Conservation (phyloP, 2,888 invertebrate species). For the Spilosoma lubricipeda region DNA sequence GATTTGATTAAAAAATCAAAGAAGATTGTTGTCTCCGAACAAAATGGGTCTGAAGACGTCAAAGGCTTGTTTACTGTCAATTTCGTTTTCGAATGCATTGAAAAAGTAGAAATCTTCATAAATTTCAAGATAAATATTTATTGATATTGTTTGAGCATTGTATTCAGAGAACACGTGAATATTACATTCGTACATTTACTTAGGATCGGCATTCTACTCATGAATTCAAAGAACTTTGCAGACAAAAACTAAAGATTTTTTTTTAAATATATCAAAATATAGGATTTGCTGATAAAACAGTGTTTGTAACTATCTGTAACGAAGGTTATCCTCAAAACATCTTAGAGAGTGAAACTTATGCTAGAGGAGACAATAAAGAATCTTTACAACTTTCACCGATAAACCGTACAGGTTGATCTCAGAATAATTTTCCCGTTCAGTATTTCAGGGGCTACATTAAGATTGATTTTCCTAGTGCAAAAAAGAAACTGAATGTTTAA, state of each 20-base stretch:
- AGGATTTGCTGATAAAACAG: no score
- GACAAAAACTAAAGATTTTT: not conserved
- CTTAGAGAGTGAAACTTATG: no score
- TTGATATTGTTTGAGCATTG: constrained; percentile 3
- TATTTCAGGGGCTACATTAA: no score
- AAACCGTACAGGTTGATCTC: no score
- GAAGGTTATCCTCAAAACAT: no score
- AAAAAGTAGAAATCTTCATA: not conserved
- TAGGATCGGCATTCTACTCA: not conserved
- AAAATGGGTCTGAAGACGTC: not conserved
- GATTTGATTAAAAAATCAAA: not conserved
- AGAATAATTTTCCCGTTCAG: no score
- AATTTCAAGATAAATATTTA: not conserved
- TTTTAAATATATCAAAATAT: no score
- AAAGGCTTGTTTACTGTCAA: not conserved
- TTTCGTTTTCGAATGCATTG: not conserved
- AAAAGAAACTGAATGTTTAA: no score
- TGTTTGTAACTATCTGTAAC: no score
- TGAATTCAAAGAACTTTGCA: constrained; percentile 1
- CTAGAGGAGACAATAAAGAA: no score
- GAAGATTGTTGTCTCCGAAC: not conserved
- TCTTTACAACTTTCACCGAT: no score
- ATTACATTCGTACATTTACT: not conserved
- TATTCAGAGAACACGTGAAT: not conserved
- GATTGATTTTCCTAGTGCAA: no score